Evolutionary conservation across 2,113 vertebrate species (phyloP), one percentile per base, ranked within the genome.

Genomic region (Polyodon spathula): DNA sequence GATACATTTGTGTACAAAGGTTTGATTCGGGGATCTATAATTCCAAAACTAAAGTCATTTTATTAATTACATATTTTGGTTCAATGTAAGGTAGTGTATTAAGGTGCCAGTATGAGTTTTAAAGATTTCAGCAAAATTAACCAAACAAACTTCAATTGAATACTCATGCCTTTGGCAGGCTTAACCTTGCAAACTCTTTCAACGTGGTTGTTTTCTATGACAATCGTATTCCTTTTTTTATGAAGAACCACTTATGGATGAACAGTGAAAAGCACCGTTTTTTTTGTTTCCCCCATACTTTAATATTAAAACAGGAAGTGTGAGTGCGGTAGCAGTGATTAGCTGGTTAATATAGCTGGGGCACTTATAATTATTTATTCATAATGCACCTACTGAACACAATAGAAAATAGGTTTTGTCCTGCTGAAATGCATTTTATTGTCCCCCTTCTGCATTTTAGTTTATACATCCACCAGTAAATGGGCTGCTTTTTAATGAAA

Each of bases 311-410:
- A 81, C 27, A 27, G 27, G 27, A 27, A 27, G 54, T 41, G 66
- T 70, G 70, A 43, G 41, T 73, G 71, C 67, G 76, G 78, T 79
- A 75, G 72, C 66, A 60, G 71, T 81, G 82, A 89, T 89, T 86
- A 87, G 79, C 67, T 70, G 74, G 72, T 72, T 73, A 74, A 79
- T 81, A 76, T 74, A 73, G 74, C 76, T 69, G 71, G 77, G 79
- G 85, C 89, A 91, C 90, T 91, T 89, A 88, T 63, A 87, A 92
- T 94, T 81, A 92, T 80, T 90, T 89, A 93, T 94, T 94, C 86
- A 94, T 92, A 80, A 86, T 84, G 78, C 80, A 78, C 78, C 85
- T 74, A 75, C 83, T 81, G 81, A 91, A 89, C 88, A 91, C 83
- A 88, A 78, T 81, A 73, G 81, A 85, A 79, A 82, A 84, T 82